These are phyloP conservation scores for Iselma pallidipennis DNA, from an alignment of 2,888 invertebrate species.

Conservation along the genomic window DNA sequence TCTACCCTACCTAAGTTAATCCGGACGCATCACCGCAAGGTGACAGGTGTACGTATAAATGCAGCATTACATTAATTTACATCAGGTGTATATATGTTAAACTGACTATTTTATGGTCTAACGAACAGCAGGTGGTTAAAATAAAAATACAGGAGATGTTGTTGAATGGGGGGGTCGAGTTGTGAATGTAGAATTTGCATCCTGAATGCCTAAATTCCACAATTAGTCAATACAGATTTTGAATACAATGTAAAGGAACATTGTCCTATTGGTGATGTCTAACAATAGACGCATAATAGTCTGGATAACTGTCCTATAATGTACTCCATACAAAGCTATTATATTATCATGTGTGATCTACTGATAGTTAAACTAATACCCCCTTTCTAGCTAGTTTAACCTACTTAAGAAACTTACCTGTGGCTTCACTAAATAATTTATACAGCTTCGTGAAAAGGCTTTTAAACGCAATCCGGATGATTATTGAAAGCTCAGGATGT, in stretches of 20 bases:
- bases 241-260: slow-evolving; percentile 32
- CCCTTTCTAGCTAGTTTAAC: not conserved
- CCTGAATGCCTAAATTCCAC: slow-evolving; percentile 27
- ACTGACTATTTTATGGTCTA: not conserved
- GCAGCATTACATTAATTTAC: not conserved
- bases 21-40: not conserved
- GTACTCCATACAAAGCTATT: not conserved
- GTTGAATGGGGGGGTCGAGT: too few relatives aligned
- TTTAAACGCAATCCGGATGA: not conserved
- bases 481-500: not conserved
- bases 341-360: not conserved
- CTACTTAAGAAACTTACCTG: not conserved
- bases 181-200: slow-evolving; percentile 1
- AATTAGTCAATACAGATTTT: slow-evolving; percentile 35
- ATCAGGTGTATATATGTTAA: not conserved
- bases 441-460: not conserved
- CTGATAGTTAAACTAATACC: not conserved
- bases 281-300: slow-evolving; percentile 34
- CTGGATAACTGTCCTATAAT: slow-evolving; percentile 20
- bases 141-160: too few relatives aligned
- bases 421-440: not conserved
- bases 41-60: not conserved
- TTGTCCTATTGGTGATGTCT: slow-evolving; percentile 33
- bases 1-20: too few relatives aligned
- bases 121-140: not conserved